Evolutionary conservation across 1,140 invertebrate species (phyloP), one percentile per base, ranked within the genome.

Genomic region (Epicauta chinensis): DNA sequence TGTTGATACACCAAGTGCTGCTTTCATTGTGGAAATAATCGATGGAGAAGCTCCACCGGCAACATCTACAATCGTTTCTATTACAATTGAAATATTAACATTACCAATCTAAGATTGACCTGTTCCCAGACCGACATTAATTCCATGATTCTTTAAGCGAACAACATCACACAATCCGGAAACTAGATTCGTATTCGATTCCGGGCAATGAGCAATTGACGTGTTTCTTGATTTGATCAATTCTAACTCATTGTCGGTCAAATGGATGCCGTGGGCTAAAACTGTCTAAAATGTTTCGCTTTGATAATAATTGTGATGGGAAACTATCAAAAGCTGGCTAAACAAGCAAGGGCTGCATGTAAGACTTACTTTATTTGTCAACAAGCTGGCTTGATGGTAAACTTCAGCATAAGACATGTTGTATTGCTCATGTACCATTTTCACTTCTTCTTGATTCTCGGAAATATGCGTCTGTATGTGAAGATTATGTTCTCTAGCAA

Each of bases 391-490:
- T 58, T 74, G 67, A 55, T 90, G 79, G 71, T 93, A 94, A 9
- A 92, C 83, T 46, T 81, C 76, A 3, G 83, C 74, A 71, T 94
- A 94, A 30, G 74, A 77, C 31, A 72, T 68, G 0, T 77, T 63
- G 34, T 79, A 90, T 1, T 76, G 60, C 16, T 78, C 56, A 52
- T 77, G 73, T 0, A 90, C 83, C 58, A 75, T 72, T 53, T 79
- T 64, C 51, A 90, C 73, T 77, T 95, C 91, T 9, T 77, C 74
- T 36, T 71, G 54, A 64, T 86, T 92, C 72, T 96, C 92, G 44
- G 84, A 86, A 38, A 94, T 78, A 65, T 95, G 92, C 39, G 83
- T 90, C 75, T 93, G 91, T 63, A 94, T 81, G 57, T 79, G 80
- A 44, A 90, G 71, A 63, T 86, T 61, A 60, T 83, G 77, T 62